phyloP scores from a whole-genome alignment of 1,140 invertebrate genomes.

The Aphis gossypii region DNA sequence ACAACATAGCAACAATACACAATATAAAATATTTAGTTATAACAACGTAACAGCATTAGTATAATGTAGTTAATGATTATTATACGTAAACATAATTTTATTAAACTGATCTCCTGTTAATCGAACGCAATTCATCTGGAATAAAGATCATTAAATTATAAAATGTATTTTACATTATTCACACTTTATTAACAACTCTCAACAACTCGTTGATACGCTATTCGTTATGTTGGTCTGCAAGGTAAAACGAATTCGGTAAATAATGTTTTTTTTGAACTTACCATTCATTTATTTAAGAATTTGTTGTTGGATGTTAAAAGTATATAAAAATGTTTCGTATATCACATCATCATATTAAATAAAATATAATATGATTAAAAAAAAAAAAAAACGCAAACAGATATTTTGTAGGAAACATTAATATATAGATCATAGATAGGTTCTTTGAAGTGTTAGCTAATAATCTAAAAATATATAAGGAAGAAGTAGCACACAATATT shows the following conservation, averaged over 20 bases:
- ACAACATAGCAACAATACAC: neutral
- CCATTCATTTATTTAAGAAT: neutral
- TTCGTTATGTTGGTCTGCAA: neutral
- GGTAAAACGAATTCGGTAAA: neutral
- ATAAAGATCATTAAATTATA: neutral
- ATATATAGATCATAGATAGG: neutral
- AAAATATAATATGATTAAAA: neutral
- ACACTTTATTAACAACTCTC: neutral
- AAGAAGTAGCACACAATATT: neutral
- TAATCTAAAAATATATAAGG: neutral
- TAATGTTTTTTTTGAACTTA: neutral
- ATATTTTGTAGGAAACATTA: neutral
- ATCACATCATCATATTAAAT: neutral
- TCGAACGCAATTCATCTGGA: neutral
- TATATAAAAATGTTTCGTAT: neutral
- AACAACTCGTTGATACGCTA: neutral
- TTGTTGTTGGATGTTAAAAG: neutral
- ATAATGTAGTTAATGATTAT: neutral
- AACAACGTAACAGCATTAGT: neutral
- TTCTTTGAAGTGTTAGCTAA: neutral
- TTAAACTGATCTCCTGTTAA: neutral
- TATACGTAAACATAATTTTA: neutral
- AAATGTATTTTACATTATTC: neutral
- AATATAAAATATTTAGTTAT: conserved; percentile 1
- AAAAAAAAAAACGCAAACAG: neutral